phyloP scores from a whole-genome alignment of 2,888 invertebrate species.

The Brassicogethes aeneus region DNA sequence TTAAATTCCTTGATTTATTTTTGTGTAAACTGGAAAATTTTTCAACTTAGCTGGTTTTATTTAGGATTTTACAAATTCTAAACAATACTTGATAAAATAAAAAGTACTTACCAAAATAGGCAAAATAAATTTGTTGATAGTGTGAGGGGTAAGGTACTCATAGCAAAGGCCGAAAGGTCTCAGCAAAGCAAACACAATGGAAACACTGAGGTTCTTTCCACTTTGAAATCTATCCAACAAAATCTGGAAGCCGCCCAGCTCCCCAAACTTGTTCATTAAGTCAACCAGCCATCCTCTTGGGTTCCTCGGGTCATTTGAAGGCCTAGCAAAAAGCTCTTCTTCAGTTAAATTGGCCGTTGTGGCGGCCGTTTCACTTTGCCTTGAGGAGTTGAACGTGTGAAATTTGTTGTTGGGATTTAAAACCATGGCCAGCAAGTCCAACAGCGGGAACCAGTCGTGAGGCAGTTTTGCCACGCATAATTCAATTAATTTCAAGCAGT shows the following conservation, averaged over 20 bases:
- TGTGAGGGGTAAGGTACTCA: constrained; percentile 81
- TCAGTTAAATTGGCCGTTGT: constrained; percentile 53
- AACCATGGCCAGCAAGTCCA: constrained; percentile 87
- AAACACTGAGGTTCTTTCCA: constrained; percentile 62
- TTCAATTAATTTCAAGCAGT: constrained; percentile 87
- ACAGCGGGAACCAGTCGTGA: constrained; percentile 83
- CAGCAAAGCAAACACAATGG: constrained; percentile 71
- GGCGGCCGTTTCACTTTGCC: constrained; percentile 63
- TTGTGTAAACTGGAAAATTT: no score
- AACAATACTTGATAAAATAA: no score
- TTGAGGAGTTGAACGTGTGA: constrained; percentile 75
- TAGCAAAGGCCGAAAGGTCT: constrained; percentile 89
- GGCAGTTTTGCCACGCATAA: constrained; percentile 85
- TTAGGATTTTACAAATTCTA: no score
- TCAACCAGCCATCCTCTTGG: constrained; percentile 95
- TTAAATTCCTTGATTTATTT: no score
- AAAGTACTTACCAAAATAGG: constrained; percentile 82
- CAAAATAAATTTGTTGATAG: constrained; percentile 86
- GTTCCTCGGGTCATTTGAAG: constrained; percentile 70
- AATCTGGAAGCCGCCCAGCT: constrained; percentile 80
- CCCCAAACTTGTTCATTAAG: constrained; percentile 89
- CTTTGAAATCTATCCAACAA: constrained; percentile 74
- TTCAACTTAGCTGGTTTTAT: no score
- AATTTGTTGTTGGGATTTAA: constrained; percentile 95
- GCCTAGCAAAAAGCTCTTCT: constrained; percentile 64